These are phyloP conservation scores for Psittacula echo DNA, from an alignment of 2,797 vertebrate species.

Conservation along the genomic window DNA sequence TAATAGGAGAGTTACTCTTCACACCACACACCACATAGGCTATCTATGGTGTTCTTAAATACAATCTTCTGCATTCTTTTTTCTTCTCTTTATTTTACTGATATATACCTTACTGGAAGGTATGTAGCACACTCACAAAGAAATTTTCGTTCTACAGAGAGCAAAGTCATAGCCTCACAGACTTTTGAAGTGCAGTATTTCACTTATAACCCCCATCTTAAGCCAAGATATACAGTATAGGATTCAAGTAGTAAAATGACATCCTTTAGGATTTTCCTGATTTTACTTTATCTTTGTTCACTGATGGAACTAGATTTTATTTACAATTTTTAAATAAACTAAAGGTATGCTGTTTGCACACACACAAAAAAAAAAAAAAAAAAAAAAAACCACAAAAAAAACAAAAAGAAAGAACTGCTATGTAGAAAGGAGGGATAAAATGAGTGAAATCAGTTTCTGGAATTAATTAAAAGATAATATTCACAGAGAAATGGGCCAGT, in stretches of 20 bases:
- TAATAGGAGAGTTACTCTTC: not conserved
- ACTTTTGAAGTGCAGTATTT: not conserved
- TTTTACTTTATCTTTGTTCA: not conserved
- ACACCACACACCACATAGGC: not conserved
- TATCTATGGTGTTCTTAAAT: not conserved
- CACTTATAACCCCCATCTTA: not conserved
- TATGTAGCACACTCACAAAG: not conserved
- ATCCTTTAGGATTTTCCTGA: not conserved
- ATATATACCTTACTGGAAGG: not conserved
- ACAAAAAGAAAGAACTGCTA: conserved; percentile 32
- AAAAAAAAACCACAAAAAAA: not conserved
- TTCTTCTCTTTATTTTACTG: not conserved
- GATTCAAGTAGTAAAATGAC: not conserved
- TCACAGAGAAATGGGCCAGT: conserved; percentile 61
- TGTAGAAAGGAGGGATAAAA: conserved; percentile 37
- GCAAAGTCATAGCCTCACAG: not conserved
- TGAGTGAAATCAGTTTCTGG: conserved; percentile 55
- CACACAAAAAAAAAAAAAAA: not conserved
- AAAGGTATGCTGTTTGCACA: not conserved
- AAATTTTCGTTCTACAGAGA: not conserved
- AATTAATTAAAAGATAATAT: conserved; percentile 77
- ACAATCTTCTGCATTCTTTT: not conserved
- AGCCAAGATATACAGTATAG: not conserved
- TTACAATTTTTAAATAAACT: conserved; percentile 47
- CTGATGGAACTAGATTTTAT: not conserved